These are phyloP conservation scores for Hippocampus abdominalis DNA, from an alignment of 2,113 vertebrate genomes.

Conservation along the genomic window DNA sequence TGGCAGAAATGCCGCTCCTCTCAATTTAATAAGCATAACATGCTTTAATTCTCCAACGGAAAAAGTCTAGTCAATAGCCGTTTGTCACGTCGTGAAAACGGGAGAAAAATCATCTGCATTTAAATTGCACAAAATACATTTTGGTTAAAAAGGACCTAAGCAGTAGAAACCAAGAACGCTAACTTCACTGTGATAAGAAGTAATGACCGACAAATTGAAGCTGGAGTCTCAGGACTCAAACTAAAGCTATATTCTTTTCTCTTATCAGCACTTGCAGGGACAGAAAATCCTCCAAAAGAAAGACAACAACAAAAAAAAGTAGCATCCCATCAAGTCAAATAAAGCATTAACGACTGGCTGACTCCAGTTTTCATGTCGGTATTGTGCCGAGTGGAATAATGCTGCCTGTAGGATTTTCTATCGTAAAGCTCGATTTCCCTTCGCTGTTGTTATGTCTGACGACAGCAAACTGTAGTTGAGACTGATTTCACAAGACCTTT, in stretches of 20 bases:
- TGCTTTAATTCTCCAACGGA: not conserved
- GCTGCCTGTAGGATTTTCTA: not conserved
- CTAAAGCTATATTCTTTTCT: too few relatives aligned
- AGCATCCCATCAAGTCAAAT: not conserved
- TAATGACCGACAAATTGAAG: too few relatives aligned
- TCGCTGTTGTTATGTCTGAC: not conserved
- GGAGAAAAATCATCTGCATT: not conserved
- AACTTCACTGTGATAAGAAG: too few relatives aligned
- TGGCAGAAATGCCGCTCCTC: conserved; percentile 6
- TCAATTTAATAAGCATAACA: not conserved
- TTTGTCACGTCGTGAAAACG: not conserved
- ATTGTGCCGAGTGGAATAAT: not conserved
- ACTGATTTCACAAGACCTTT: not conserved
- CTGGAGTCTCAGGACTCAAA: too few relatives aligned
- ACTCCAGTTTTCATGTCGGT: too few relatives aligned
- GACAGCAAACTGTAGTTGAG: not conserved
- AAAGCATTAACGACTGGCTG: not conserved
- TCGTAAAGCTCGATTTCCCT: not conserved
- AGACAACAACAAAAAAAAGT: too few relatives aligned
- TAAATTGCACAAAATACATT: not conserved
- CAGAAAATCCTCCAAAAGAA: too few relatives aligned
- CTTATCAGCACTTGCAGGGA: too few relatives aligned
- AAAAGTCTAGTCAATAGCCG: not conserved
- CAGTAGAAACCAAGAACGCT: too few relatives aligned
- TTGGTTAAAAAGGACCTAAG: too few relatives aligned